phyloP scores from a whole-genome alignment of 2,888 invertebrate species.

The Tortricodes alternella region DNA sequence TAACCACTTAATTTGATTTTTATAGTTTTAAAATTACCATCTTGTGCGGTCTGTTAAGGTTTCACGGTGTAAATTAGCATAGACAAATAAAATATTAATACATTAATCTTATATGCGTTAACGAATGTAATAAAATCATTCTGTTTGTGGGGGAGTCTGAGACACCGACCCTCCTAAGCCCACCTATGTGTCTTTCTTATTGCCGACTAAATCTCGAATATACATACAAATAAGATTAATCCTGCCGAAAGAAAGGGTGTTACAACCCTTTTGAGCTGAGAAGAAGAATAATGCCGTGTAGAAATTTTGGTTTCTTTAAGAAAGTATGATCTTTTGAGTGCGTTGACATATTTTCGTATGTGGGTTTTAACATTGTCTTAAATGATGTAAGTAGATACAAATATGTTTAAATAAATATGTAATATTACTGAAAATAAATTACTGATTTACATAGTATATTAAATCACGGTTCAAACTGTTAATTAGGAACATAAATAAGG shows the following conservation, averaged over 20 bases:
- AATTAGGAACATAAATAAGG: too few species aligned
- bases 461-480: too few species aligned
- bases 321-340: constrained; percentile 21
- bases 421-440: too few species aligned
- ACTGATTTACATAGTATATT: too few species aligned
- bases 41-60: constrained; percentile 12
- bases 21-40: constrained; percentile 24
- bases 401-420: too few species aligned
- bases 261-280: constrained; percentile 56
- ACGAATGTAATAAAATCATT: constrained; percentile 80
- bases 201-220: constrained; percentile 80
- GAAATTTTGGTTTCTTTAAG: constrained; percentile 29
- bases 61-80: constrained; percentile 53
- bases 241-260: constrained; percentile 78
- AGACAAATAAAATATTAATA: constrained; percentile 67
- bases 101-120: constrained; percentile 78
- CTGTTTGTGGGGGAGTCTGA: constrained; percentile 68
- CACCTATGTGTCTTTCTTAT: constrained; percentile 82
- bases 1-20: constrained; percentile 24
- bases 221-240: constrained; percentile 83
- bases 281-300: constrained; percentile 27
- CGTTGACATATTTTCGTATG: constrained; percentile 7
- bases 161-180: constrained; percentile 77
- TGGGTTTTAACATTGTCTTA: background rate
- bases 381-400: too few species aligned